Base-by-base conservation (phyloP, 2,113 vertebrate genomes). In the Silurus asotus region DNA sequence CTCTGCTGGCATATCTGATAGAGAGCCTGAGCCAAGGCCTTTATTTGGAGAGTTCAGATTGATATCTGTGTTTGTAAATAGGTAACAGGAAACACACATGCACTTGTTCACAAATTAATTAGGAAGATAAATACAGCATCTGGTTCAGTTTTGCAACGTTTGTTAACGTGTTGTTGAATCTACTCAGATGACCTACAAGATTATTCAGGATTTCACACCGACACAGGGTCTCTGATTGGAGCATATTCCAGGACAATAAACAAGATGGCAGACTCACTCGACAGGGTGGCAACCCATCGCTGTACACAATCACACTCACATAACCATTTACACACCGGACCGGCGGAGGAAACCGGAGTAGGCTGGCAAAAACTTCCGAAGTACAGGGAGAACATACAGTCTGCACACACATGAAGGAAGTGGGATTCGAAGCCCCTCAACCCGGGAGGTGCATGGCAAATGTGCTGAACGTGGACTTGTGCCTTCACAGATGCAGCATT, bases 1-100 rank as follows among this genome's bases (percentile, higher is more conserved):
- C 64, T 95, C 96, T 25, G 95, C 96, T 0, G 96, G 96, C 0
- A 96, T 92, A 0, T 97, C 97, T 0, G 94, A 92, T 91, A 97
- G 94, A 87, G 91, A 88, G 87, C 95, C 96, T 0, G 96, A 88
- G 64, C 93, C 94, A 58, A 96, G 94, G 92, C 96, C 97, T 94
- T 97, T 98, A 96, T 96, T 97, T 89, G 97, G 97, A 93, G 98
- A 99, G 95, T 98, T 98, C 95, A 99, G 95, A 95, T 97, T 99
- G 96, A 99, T 97, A 92, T 99, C 97, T 99, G 95, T 87, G 91
- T 86, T 72, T 84, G n/a, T 53, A 0, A 77, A 37, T 28, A 67
- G n/a, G 25, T 53, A 15, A 84, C 14, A 28, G 49, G 62, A 9
- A 23, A 72, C 3, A 13, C 8, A 55, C 10, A 61, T 17, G n/a